Conservation (phyloP, 2,888 invertebrate genomes). For the Saturnia japonica region DNA sequence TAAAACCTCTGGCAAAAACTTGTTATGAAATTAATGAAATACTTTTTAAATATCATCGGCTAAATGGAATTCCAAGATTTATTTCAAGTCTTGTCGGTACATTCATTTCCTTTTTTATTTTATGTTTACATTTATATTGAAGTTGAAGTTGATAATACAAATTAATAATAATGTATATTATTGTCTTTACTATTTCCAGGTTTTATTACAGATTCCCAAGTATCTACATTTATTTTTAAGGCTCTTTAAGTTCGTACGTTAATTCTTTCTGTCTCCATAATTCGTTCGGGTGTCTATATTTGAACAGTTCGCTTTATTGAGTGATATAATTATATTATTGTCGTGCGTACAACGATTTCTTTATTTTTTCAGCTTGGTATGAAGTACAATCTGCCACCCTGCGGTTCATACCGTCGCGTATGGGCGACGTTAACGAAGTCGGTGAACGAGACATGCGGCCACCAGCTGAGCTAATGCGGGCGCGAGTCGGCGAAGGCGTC, state of each 20-base stretch:
- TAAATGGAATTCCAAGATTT: too few relatives aligned
- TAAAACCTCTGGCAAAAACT: too few relatives aligned
- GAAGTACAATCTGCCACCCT: slow-evolving; percentile 59
- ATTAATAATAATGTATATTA: too few relatives aligned
- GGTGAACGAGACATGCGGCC: slow-evolving; percentile 44
- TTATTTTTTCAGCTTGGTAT: slow-evolving; percentile 58
- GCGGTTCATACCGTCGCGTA: slow-evolving; percentile 57
- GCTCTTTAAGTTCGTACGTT: not conserved
- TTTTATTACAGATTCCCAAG: not conserved
- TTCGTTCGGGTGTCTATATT: not conserved
- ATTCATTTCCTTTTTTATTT: too few relatives aligned
- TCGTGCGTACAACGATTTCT: not conserved
- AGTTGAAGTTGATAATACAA: not conserved
- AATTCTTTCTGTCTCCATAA: not conserved
- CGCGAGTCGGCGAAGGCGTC: slow-evolving; percentile 65
- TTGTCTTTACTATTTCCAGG: too few relatives aligned
- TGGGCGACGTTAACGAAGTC: slow-evolving; percentile 53
- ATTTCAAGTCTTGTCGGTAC: too few relatives aligned
- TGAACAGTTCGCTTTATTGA: slow-evolving; percentile 12
- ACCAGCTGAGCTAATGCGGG: slow-evolving; percentile 49
- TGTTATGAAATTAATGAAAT: too few relatives aligned
- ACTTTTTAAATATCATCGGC: too few relatives aligned
- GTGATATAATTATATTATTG: slow-evolving; percentile 29
- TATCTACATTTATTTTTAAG: not conserved
- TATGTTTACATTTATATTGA: not conserved